These are phyloP conservation scores for Mimumesa dahlbomi DNA, from an alignment of 2,888 invertebrate genomes.

Conservation along the genomic window DNA sequence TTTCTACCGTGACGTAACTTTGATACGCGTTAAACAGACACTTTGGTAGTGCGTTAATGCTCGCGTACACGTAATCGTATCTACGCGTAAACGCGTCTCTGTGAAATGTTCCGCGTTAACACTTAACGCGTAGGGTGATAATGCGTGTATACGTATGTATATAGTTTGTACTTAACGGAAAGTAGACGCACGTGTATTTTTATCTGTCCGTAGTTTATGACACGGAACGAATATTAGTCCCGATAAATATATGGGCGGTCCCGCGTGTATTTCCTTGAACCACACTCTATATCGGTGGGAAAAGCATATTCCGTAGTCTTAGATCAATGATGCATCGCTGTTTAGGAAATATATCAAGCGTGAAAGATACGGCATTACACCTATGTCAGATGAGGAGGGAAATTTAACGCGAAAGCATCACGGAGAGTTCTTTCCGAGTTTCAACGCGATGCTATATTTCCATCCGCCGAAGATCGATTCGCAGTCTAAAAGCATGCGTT, in stretches of 20 bases:
- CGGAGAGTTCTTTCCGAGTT: conserved; percentile 8
- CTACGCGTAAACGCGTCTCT: not conserved
- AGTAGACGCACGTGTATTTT: conserved; percentile 25
- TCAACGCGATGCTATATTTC: conserved; percentile 11
- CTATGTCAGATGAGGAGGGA: conserved; percentile 18
- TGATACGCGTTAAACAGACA: conserved; percentile 28
- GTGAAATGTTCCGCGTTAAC: conserved; percentile 30
- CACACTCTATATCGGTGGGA: conserved; percentile 1
- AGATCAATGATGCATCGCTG: conserved; percentile 48
- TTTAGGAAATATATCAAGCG: conserved; percentile 42
- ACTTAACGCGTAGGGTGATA: conserved; percentile 15
- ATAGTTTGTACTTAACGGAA: conserved; percentile 17
- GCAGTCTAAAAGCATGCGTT: conserved; percentile 11
- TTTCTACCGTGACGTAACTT: conserved; percentile 41
- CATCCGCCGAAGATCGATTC: conserved; percentile 33
- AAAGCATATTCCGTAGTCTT: conserved; percentile 21
- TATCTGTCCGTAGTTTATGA: conserved; percentile 26
- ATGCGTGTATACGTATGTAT: conserved; percentile 12
- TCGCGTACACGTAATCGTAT: conserved; percentile 10
- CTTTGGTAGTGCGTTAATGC: conserved; percentile 40
- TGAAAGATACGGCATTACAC: conserved; percentile 38
- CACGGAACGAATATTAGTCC: conserved; percentile 35
- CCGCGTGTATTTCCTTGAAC: not conserved
- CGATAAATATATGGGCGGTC: conserved; percentile 27
- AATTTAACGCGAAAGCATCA: conserved; percentile 40